phyloP scores from a whole-genome alignment of 2,797 vertebrate genomes.

The Takifugu ocellatus region DNA sequence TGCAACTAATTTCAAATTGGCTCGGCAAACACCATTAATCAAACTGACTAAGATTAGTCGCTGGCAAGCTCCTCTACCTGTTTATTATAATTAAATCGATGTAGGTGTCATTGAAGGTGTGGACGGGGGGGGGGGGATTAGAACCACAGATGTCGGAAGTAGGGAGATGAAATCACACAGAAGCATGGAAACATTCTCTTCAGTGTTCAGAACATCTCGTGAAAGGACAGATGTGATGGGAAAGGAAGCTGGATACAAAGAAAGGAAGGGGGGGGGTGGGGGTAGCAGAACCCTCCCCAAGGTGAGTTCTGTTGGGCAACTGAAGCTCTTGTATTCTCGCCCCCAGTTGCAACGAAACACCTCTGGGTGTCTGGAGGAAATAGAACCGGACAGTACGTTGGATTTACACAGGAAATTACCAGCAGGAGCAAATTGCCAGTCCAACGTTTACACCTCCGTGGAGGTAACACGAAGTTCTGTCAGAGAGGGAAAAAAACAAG shows the following conservation, averaged over 20 bases:
- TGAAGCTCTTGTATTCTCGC: constrained; percentile 21
- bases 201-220: constrained; percentile 35
- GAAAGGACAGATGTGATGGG: constrained; percentile 23
- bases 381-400: constrained; percentile 18
- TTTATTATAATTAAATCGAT: constrained; percentile 79
- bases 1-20: constrained; percentile 66
- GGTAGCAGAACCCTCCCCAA: background rate
- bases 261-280: no score
- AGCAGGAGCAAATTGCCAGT: constrained; percentile 1
- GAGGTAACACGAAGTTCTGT: constrained; percentile 27
- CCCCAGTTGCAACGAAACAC: background rate
- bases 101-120: constrained; percentile 57
- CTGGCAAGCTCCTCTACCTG: constrained; percentile 63
- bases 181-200: constrained; percentile 33
- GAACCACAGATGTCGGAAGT: constrained; percentile 26
- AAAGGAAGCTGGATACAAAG: no score
- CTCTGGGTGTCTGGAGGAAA: constrained; percentile 32
- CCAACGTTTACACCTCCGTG: constrained; percentile 8
- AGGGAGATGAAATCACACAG: no score
- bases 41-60: constrained; percentile 77
- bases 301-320: constrained; percentile 9
- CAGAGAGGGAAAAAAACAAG: constrained; percentile 1
- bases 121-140: constrained; percentile 25
- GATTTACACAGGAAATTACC: constrained; percentile 23
- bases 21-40: constrained; percentile 78